Evolutionary conservation across 2,113 vertebrate genomes (phyloP).

Genomic region (Aegithalos caudatus): DNA sequence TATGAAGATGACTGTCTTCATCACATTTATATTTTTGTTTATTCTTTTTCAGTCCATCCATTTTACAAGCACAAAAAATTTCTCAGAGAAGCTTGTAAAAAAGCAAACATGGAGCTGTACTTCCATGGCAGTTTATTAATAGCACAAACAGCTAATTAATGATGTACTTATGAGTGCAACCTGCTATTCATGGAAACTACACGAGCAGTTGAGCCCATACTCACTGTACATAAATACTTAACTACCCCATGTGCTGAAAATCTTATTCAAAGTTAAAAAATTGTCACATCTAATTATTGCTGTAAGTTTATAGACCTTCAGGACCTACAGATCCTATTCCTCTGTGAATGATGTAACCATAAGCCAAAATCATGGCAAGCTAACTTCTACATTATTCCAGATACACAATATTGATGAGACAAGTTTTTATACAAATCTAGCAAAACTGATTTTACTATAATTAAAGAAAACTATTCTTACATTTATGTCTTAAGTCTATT

Average conservation of each 20-base stretch:
- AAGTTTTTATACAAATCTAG: background rate
- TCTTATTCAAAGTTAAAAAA: background rate
- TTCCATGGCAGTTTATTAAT: slow-evolving; percentile 7
- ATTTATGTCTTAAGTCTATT: slow-evolving; percentile 42
- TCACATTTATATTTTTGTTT: background rate
- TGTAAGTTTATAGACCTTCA: background rate
- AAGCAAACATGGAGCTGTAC: background rate
- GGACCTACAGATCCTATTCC: background rate
- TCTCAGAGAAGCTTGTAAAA: background rate
- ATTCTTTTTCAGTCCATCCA: background rate
- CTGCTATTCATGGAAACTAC: background rate
- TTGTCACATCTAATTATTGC: background rate
- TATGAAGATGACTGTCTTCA: background rate
- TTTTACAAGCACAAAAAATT: background rate
- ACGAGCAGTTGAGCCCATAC: background rate
- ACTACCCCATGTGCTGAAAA: background rate
- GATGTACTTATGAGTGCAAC: background rate
- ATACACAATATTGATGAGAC: background rate
- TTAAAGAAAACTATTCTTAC: slow-evolving; percentile 39
- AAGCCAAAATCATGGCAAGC: background rate
- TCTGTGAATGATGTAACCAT: rapidly evolving
- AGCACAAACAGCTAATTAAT: slow-evolving; percentile 40
- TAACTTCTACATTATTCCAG: background rate
- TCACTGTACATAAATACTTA: background rate
- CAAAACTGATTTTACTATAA: slow-evolving; percentile 40